phyloP scores from a whole-genome alignment of 2,888 invertebrate genomes.

The Latrodectus elegans region DNA sequence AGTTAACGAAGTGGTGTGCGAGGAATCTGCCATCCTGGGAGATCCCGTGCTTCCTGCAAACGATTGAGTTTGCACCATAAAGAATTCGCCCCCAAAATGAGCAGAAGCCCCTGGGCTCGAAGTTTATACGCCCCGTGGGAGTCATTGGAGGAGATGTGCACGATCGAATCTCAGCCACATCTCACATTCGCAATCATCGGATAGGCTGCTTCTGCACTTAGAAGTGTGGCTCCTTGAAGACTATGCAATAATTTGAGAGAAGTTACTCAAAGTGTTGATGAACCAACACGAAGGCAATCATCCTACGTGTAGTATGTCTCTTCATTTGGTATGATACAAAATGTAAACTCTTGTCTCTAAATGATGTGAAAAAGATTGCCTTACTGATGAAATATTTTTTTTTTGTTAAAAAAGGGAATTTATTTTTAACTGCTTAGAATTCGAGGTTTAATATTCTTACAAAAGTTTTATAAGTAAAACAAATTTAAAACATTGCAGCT shows the following conservation, averaged over 20 bases:
- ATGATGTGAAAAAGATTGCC: no score
- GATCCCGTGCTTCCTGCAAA: conserved; percentile 1
- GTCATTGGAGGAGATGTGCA: conserved; percentile 31
- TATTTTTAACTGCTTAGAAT: no score
- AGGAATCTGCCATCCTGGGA: conserved; percentile 21
- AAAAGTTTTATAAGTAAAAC: no score
- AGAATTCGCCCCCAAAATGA: conserved; percentile 35
- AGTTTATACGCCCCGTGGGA: conserved; percentile 57
- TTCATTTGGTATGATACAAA: no score
- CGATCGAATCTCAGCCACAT: conserved; percentile 50
- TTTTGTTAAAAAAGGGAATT: no score
- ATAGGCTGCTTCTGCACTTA: neutral
- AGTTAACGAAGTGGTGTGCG: conserved; percentile 40
- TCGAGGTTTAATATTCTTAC: no score
- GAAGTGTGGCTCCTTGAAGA: neutral
- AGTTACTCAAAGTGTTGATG: neutral
- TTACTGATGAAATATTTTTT: no score
- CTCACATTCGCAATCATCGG: conserved; percentile 15
- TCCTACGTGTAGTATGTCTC: no score
- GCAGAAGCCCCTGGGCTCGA: conserved; percentile 42
- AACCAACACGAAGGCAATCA: no score
- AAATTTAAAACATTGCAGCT: no score
- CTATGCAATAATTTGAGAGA: neutral
- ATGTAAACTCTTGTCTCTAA: no score
- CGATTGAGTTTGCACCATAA: conserved; percentile 52